phyloP scores from a whole-genome alignment of 2,113 vertebrate species.

The Spheniscus mendiculus region DNA sequence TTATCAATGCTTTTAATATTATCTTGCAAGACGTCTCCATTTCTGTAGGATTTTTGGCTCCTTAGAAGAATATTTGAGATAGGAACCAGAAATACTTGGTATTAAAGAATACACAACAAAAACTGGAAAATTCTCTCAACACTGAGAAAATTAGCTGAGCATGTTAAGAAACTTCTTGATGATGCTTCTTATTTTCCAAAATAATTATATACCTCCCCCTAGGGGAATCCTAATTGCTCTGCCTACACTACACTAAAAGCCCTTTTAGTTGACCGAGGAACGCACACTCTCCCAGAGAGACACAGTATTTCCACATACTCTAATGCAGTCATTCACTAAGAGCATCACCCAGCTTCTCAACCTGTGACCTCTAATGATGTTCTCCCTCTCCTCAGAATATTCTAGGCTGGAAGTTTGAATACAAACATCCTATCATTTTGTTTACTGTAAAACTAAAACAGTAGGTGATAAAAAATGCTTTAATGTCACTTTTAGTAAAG shows the following conservation, averaged over 20 bases:
- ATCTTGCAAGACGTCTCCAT: background rate
- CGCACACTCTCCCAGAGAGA: background rate
- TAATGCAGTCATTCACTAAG: background rate
- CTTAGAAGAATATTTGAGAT: background rate
- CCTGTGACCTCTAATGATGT: background rate
- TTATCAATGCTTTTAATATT: background rate
- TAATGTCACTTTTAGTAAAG: background rate
- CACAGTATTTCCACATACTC: background rate
- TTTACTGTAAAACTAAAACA: constrained; percentile 27
- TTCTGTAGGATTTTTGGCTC: background rate
- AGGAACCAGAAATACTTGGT: background rate
- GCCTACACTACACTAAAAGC: constrained; percentile 13
- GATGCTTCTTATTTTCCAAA: background rate
- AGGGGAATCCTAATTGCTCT: constrained; percentile 19
- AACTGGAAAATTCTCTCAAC: background rate
- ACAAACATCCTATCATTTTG: background rate
- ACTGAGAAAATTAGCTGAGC: background rate
- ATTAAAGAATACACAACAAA: background rate
- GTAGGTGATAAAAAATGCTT: constrained; percentile 38
- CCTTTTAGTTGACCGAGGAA: background rate
- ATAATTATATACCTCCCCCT: background rate
- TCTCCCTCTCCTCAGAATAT: constrained; percentile 1
- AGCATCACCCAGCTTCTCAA: background rate
- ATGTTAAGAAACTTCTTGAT: background rate
- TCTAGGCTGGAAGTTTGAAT: constrained; percentile 2